Conservation (phyloP, 2,888 invertebrate species). For the Plutella xylostella region DNA sequence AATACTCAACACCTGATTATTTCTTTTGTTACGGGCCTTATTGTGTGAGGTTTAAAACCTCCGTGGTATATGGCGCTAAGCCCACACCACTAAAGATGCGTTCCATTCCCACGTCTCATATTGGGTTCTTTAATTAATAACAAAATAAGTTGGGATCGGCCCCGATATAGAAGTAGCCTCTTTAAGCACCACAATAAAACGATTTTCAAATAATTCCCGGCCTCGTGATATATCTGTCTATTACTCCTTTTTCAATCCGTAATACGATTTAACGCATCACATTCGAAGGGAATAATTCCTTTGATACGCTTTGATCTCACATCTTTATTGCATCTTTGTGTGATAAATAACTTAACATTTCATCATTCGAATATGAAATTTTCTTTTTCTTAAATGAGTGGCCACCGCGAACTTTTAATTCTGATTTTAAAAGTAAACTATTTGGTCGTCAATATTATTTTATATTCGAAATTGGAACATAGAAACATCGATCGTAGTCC, state of each 20-base stretch:
- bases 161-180: conserved; percentile 56
- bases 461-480: neutral
- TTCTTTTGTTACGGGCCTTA: conserved; percentile 37
- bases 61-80: conserved; percentile 46
- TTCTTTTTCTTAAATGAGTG: neutral
- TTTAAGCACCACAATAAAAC: conserved; percentile 60
- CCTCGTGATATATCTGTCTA: conserved; percentile 43
- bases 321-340: neutral
- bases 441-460: too few species aligned
- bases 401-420: too few species aligned
- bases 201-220: conserved; percentile 58
- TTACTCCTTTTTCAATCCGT: conserved; percentile 35
- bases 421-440: too few species aligned
- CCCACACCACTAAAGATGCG: conserved; percentile 26
- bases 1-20: conserved; percentile 38
- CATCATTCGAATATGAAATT: neutral
- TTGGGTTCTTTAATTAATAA: conserved; percentile 57
- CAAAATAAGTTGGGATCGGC: conserved; percentile 38
- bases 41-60: conserved; percentile 23
- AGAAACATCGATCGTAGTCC: neutral
- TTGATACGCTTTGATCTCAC: conserved; percentile 31
- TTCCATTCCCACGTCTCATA: conserved; percentile 51
- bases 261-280: conserved; percentile 57
- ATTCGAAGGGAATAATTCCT: conserved; percentile 33
- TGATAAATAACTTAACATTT: conserved; percentile 1